Conservation (phyloP, 2,113 vertebrate genomes). For the Austrofundulus limnaeus region DNA sequence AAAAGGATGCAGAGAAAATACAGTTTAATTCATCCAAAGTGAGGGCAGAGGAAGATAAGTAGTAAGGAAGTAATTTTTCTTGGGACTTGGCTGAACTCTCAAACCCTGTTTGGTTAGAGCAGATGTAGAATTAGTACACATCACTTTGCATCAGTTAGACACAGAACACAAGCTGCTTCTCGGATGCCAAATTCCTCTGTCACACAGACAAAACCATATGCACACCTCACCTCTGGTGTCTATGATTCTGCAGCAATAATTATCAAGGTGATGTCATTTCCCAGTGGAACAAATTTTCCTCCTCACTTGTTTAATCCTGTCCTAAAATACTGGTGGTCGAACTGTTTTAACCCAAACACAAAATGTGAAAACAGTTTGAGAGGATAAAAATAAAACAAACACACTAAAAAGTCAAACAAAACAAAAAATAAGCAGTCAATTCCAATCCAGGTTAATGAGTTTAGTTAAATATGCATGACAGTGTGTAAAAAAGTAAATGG, state of each 20-base stretch:
- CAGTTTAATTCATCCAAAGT: conserved; percentile 23
- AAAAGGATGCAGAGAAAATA: conserved; percentile 37
- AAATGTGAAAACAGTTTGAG: conserved; percentile 3
- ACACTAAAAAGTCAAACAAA: no score
- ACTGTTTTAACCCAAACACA: conserved; percentile 2
- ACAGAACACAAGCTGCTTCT: conserved; percentile 63
- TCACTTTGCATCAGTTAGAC: conserved; percentile 76
- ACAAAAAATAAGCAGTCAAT: conserved; percentile 14
- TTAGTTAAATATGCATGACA: conserved; percentile 64
- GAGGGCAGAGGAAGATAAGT: conserved; percentile 26
- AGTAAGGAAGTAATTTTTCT: conserved; percentile 47
- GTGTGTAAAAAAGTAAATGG: conserved; percentile 32
- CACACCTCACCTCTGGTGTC: conserved; percentile 42
- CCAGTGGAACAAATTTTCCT: conserved; percentile 28
- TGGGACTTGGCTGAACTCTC: conserved; percentile 67
- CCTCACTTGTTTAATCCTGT: conserved; percentile 11
- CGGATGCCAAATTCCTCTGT: conserved; percentile 59
- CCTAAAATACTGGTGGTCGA: neutral
- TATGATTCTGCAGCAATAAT: conserved; percentile 47
- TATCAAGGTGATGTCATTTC: conserved; percentile 59
- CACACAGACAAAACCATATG: conserved; percentile 47
- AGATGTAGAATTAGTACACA: conserved; percentile 79
- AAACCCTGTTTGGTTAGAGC: conserved; percentile 69
- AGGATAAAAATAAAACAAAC: neutral
- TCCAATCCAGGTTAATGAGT: conserved; percentile 70